Conservation (phyloP, 2,888 invertebrate genomes). For the Cataglyphis cursor region DNA sequence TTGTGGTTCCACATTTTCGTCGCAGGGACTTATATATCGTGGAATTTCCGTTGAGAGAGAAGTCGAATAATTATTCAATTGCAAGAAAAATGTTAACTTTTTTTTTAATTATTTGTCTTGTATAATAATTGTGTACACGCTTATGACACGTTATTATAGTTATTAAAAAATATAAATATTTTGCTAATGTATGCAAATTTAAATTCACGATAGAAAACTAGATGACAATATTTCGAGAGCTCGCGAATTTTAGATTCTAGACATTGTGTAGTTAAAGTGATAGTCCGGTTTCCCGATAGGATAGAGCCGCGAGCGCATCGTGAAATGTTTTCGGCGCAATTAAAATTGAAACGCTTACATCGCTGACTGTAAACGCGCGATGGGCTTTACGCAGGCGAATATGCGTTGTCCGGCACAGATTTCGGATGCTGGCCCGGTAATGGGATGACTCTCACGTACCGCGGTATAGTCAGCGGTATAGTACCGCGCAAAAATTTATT, state of each 20-base stretch:
- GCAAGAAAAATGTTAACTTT: too few species aligned
- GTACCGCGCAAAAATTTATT: constrained; percentile 43
- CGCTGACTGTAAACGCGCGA: constrained; percentile 32
- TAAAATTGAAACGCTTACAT: constrained; percentile 60
- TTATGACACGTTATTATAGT: background rate
- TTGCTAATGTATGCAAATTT: background rate
- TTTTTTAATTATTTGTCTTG: background rate
- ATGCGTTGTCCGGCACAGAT: constrained; percentile 50
- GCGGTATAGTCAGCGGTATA: background rate
- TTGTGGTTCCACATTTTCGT: background rate
- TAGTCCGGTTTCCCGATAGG: constrained; percentile 15
- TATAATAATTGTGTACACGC: background rate
- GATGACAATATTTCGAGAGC: background rate
- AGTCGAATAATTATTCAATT: background rate
- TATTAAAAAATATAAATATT: background rate
- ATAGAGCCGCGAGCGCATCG: constrained; percentile 39
- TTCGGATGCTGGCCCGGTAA: constrained; percentile 52
- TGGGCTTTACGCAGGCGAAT: constrained; percentile 27
- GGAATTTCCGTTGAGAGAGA: background rate
- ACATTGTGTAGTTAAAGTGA: background rate
- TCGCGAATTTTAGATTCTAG: constrained; percentile 6
- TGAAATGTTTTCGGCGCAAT: constrained; percentile 59
- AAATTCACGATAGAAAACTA: background rate
- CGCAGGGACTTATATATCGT: background rate
- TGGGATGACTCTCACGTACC: constrained; percentile 47